Conservation (phyloP, 1,140 invertebrate species). For the Zaprionus kolodkinae region DNA sequence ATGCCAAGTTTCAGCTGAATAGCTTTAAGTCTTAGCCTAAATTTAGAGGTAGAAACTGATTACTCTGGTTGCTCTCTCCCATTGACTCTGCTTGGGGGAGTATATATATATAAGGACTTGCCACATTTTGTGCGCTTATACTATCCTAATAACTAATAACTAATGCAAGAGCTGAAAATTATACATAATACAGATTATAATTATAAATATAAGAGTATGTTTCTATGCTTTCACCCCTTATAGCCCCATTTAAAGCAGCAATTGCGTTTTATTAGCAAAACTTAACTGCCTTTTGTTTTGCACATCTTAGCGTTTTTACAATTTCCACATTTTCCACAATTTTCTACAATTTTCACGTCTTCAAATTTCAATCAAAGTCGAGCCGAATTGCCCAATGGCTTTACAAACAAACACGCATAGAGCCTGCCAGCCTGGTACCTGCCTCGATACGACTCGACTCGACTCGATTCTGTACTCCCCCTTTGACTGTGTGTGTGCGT, state of each 20-base stretch:
- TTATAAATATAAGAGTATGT: neutral
- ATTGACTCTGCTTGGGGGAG: too few species aligned
- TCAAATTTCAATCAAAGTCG: slow-evolving; percentile 32
- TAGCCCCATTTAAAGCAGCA: neutral
- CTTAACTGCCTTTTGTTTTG: slow-evolving; percentile 1
- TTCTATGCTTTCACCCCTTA: neutral
- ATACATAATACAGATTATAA: neutral
- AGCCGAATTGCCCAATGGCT: slow-evolving; percentile 13
- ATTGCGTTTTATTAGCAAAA: neutral
- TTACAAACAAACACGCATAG: slow-evolving; percentile 12
- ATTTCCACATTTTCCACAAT: neutral
- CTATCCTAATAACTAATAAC: neutral
- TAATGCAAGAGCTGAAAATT: neutral
- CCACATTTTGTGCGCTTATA: too few species aligned
- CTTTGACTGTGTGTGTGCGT: neutral
- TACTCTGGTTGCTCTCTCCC: too few species aligned
- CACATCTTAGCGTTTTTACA: neutral
- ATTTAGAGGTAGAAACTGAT: too few species aligned
- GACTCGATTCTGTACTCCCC: neutral
- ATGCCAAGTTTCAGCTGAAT: too few species aligned
- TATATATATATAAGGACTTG: too few species aligned
- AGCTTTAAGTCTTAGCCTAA: too few species aligned
- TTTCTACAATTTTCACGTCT: slow-evolving; percentile 13
- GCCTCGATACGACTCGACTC: neutral
- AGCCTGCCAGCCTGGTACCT: neutral